phyloP scores from a whole-genome alignment of 2,113 vertebrate species.

The Mastomys natalensis region DNA sequence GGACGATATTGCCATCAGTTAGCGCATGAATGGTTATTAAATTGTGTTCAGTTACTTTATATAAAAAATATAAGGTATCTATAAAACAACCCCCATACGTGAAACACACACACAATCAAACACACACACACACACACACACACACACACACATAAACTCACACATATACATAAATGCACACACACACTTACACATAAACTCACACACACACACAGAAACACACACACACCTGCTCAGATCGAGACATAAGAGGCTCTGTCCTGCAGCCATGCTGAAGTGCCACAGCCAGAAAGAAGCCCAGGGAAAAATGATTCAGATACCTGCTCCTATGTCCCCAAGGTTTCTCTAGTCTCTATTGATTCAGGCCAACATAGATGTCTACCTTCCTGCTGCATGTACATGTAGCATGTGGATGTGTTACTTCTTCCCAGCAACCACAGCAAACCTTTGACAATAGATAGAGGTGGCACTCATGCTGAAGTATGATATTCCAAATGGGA shows the following conservation, averaged over 20 bases:
- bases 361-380: background rate
- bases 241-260: background rate
- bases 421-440: background rate
- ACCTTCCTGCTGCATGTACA: too few species aligned
- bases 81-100: background rate
- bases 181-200: background rate
- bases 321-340: background rate
- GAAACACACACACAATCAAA: background rate
- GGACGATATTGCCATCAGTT: background rate
- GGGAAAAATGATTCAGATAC: background rate
- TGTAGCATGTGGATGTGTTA: background rate
- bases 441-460: background rate
- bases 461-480: background rate
- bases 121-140: background rate
- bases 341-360: constrained; percentile 2
- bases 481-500: background rate
- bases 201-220: background rate
- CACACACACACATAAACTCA: background rate
- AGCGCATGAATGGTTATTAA: background rate
- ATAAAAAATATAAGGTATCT: background rate
- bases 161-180: too few species aligned
- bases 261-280: background rate
- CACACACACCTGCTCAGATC: background rate
- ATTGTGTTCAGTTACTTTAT: background rate
- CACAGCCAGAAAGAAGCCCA: background rate